These are phyloP conservation scores for Fringilla coelebs DNA, from an alignment of 2,797 vertebrate species.

Conservation along the genomic window DNA sequence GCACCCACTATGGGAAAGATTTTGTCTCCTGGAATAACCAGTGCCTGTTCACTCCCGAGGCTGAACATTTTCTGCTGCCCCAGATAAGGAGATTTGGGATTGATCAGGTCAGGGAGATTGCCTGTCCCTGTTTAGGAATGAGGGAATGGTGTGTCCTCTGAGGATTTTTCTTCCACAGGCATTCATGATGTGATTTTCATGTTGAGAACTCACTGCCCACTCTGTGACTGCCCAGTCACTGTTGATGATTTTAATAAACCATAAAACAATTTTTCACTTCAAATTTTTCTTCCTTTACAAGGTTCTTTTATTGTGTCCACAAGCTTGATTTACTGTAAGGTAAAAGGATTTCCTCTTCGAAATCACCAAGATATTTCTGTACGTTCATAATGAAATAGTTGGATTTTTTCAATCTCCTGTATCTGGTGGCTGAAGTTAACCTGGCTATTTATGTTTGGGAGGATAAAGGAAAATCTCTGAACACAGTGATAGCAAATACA, in stretches of 20 bases:
- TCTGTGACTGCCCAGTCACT: no score
- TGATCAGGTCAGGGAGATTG: neutral
- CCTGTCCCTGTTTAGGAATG: neutral
- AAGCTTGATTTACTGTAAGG: neutral
- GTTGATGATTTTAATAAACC: neutral
- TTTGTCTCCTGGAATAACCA: neutral
- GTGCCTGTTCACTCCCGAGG: rapidly evolving
- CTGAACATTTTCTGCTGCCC: neutral
- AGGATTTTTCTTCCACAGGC: neutral
- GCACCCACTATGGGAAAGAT: neutral
- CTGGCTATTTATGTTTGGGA: neutral
- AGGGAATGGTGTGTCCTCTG: neutral
- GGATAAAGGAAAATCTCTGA: neutral
- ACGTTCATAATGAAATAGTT: neutral
- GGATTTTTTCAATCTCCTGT: neutral
- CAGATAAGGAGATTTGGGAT: neutral
- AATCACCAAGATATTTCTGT: neutral
- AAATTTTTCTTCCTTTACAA: neutral
- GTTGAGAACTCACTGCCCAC: no score
- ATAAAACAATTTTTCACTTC: neutral
- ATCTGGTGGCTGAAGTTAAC: neutral
- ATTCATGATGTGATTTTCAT: neutral
- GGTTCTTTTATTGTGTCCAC: neutral
- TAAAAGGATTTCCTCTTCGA: neutral
- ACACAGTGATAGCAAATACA: neutral